Base-by-base conservation (phyloP, 2,113 vertebrate species). In the Podilymbus podiceps region DNA sequence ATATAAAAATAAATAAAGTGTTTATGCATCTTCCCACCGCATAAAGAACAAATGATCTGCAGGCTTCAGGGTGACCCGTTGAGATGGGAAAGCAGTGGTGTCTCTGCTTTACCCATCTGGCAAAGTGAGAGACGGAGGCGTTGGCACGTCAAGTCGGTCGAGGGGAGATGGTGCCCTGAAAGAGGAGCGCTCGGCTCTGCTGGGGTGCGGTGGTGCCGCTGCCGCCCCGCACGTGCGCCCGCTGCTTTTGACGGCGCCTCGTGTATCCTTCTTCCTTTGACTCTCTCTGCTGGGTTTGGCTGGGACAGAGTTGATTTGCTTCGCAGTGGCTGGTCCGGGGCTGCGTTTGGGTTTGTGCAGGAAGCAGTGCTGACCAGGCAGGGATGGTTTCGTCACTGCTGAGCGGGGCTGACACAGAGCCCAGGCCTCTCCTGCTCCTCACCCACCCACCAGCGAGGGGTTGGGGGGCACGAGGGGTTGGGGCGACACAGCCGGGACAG, bases 81-180 rank as follows among this genome's bases (percentile, higher is more conserved):
- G 56, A 62, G 63, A 38, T 27, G 27, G 35, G 52, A 81, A 87
- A 75, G 30, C 22, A 52, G 58, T 14, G 12, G 13, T 46, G 8
- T 20, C 16, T 71, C 35, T 50, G 0, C 30, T 68, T 68, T 66
- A 17, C 0, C 7, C 35, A n/a, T 53, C 19, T 1, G 20, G 33
- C 12, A 62, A 60, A n/a, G 30, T 8, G 42, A 91, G 64, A 46
- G 17, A 9, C 1, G 16, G n/a, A 56, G 35, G 8, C 0, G 1
- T 83, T 46, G 68, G 21, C 11, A 5, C 0, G 0, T n/a, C 8
- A 14, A 3, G 15, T 31, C 0, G 0, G 15, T 30, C 1, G 7
- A 83, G 38, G 42, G 6, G 47, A 33, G 25, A 10, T 5, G 5
- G 10, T n/a, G 59, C 21, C 50, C 64, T 49, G 18, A 18, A 50